A percentile compares a stretch with the other conserved stretches of the same genome.
phyloP scores from a whole-genome alignment of 2,113 vertebrate genomes.

The Quiscalus mexicanus region DNA sequence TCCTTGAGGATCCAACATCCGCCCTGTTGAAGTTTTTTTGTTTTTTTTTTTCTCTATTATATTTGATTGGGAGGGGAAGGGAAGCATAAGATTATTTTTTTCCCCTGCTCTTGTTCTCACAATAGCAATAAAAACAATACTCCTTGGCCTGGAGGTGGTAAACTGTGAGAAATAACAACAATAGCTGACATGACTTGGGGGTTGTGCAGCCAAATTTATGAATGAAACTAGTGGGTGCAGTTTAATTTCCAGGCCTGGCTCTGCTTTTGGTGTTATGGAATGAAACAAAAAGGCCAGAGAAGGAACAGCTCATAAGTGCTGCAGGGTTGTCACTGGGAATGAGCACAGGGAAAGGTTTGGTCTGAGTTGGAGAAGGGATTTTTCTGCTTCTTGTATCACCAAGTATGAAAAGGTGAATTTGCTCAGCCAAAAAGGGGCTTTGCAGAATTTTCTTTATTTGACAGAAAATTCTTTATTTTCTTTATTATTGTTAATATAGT shows the following conservation, averaged over 20 bases:
- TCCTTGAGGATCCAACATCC: conserved; percentile 43
- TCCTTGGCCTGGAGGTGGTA: background rate
- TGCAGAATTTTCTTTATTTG: background rate
- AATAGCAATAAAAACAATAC: conserved; percentile 70
- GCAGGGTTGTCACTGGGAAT: background rate
- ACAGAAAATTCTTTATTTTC: background rate
- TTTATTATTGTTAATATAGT: no score
- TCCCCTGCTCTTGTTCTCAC: conserved; percentile 14
- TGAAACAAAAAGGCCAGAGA: background rate
- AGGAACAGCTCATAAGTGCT: background rate
- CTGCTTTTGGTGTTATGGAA: background rate
- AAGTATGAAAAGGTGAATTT: background rate
- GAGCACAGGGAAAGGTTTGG: background rate
- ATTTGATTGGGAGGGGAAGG: conserved; percentile 34
- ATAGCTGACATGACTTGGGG: background rate
- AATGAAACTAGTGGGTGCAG: background rate
- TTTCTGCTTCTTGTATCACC: background rate
- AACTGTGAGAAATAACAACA: conserved; percentile 52
- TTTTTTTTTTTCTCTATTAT: background rate
- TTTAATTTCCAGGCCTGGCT: background rate
- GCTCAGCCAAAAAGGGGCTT: background rate
- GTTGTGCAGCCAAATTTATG: conserved; percentile 31
- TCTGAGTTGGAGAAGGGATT: background rate
- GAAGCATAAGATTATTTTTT: background rate
- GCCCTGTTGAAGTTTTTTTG: background rate